These are phyloP conservation scores for Chrysina gloriosa DNA, from an alignment of 2,888 invertebrate species.

Conservation along the genomic window DNA sequence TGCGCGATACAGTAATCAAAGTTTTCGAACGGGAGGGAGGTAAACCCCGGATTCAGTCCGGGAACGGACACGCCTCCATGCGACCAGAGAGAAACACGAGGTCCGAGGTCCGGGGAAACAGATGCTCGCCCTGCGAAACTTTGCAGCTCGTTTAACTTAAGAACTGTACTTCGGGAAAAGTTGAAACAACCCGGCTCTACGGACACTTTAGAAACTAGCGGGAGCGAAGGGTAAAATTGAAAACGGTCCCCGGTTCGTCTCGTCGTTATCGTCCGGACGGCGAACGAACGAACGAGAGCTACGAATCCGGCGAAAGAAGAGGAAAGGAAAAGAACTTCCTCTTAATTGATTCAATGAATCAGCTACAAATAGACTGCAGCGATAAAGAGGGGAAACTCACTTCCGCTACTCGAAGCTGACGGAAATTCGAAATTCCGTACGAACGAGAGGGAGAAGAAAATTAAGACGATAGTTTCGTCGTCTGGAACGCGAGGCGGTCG, in stretches of 20 bases:
- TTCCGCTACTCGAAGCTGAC: not conserved
- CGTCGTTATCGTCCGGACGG: not conserved
- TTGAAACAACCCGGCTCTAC: constrained; percentile 17
- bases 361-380: constrained; percentile 31
- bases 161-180: constrained; percentile 23
- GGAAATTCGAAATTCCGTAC: not conserved
- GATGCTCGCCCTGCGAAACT: constrained; percentile 39
- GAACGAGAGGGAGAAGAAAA: not conserved
- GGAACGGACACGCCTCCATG: not conserved
- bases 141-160: constrained; percentile 43
- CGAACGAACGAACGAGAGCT: not conserved
- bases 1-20: constrained; percentile 20
- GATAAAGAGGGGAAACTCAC: constrained; percentile 11
- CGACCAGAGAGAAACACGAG: not conserved
- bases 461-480: constrained; percentile 14
- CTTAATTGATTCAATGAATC: constrained; percentile 39
- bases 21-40: constrained; percentile 1
- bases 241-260: constrained; percentile 14
- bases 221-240: constrained; percentile 36
- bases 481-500: not conserved
- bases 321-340: constrained; percentile 15
- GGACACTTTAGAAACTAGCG: constrained; percentile 41
- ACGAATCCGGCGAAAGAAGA: not conserved
- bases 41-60: not conserved
- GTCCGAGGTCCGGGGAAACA: constrained; percentile 16